A percentile compares a stretch with the other conserved stretches of the same genome.
These are phyloP conservation scores for Eupithecia subfuscata DNA, from an alignment of 2,888 invertebrate genomes.

Conservation along the genomic window DNA sequence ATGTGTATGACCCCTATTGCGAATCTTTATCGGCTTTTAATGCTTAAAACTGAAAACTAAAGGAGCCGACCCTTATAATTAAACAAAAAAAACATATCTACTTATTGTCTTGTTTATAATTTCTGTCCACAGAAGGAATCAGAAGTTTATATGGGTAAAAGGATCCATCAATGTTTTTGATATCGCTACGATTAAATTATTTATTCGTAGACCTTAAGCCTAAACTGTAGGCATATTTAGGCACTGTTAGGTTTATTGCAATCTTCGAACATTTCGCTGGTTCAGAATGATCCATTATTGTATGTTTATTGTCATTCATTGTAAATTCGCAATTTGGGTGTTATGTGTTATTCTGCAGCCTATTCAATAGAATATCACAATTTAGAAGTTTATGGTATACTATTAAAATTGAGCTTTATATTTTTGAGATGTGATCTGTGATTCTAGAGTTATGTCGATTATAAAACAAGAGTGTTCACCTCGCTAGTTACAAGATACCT, in stretches of 20 bases:
- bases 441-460: neutral
- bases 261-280: neutral
- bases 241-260: neutral
- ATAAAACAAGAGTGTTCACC: neutral
- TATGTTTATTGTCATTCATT: neutral
- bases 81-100: neutral
- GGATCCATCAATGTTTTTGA: neutral
- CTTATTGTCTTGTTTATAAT: neutral
- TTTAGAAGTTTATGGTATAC: neutral
- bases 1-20: constrained; percentile 8
- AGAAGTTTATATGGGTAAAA: neutral
- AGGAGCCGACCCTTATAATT: neutral
- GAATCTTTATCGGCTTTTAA: neutral
- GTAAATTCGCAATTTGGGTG: neutral
- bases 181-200: too few species aligned
- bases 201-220: neutral
- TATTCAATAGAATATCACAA: neutral
- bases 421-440: neutral
- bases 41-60: neutral
- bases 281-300: neutral
- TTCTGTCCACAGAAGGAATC: neutral
- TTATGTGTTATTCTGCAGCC: neutral
- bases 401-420: neutral
- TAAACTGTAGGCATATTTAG: neutral
- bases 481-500: constrained; percentile 16